Percentiles rank a stretch among this genome's conserved stretches.
phyloP scores from a whole-genome alignment of 2,113 vertebrate genomes.

The Montifringilla adamsi region DNA sequence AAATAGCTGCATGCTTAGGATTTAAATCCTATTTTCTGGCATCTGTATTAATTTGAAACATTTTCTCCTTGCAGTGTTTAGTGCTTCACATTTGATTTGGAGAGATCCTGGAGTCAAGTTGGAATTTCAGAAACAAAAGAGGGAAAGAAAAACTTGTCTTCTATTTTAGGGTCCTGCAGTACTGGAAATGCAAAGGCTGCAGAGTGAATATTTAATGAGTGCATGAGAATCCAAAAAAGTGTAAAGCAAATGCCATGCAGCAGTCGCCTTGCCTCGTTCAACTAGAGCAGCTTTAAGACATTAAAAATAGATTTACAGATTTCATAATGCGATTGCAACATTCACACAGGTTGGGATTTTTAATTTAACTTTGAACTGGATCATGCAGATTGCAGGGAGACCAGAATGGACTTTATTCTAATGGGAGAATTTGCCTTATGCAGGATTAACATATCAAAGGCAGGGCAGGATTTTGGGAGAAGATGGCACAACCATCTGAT shows the following conservation, averaged over 20 bases:
- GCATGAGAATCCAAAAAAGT: conserved; percentile 39
- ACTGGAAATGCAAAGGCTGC: conserved; percentile 50
- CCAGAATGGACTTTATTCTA: conserved; percentile 57
- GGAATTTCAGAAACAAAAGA: conserved; percentile 41
- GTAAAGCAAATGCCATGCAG: conserved; percentile 21
- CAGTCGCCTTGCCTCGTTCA: not conserved
- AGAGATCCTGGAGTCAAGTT: not conserved
- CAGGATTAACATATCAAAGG: conserved; percentile 58
- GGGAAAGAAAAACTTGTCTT: conserved; percentile 38
- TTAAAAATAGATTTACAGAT: conserved; percentile 65
- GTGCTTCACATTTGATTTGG: not conserved
- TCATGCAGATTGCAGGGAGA: conserved; percentile 41
- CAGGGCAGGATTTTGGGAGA: conserved; percentile 16
- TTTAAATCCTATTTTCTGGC: not conserved
- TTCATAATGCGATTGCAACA: conserved; percentile 62
- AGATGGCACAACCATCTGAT: conserved; percentile 26
- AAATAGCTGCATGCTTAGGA: not conserved
- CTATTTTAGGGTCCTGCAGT: conserved; percentile 57
- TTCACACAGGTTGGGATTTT: conserved; percentile 57
- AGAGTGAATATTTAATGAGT: conserved; percentile 49
- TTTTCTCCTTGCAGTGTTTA: not conserved
- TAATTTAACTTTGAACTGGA: conserved; percentile 64
- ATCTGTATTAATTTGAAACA: not conserved
- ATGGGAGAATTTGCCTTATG: conserved; percentile 52
- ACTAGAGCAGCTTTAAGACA: conserved; percentile 20